Conservation (phyloP, 1,140 invertebrate genomes). For the Pseudomyrmex dendroicus region DNA sequence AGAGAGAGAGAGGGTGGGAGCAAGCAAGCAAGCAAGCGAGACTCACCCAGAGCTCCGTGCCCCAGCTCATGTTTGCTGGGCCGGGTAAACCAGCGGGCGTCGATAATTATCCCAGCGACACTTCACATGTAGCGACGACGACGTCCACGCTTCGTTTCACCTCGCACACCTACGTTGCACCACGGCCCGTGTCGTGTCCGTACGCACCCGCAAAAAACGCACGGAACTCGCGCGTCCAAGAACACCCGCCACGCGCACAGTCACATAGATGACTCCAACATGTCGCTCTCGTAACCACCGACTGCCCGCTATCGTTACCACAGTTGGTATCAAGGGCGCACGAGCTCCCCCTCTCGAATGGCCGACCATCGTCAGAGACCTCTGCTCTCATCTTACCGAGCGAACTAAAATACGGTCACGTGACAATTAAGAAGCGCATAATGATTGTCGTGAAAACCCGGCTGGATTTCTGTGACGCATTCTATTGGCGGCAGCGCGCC, state of each 20-base stretch:
- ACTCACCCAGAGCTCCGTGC: constrained; percentile 87
- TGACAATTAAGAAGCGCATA: too few species aligned
- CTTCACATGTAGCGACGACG: constrained; percentile 78
- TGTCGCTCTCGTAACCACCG: constrained; percentile 81
- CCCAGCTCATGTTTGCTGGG: constrained; percentile 86
- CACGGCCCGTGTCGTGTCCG: constrained; percentile 62
- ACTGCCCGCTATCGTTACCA: constrained; percentile 60
- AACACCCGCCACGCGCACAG: constrained; percentile 70
- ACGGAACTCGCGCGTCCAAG: constrained; percentile 74
- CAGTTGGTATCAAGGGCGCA: neutral
- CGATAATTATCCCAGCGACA: constrained; percentile 69
- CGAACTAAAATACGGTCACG: too few species aligned
- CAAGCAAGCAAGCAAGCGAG: neutral
- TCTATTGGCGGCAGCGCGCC: too few species aligned
- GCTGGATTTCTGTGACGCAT: too few species aligned
- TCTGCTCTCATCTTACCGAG: too few species aligned
- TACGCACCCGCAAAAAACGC: constrained; percentile 59
- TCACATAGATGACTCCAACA: constrained; percentile 78
- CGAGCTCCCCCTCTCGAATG: too few species aligned
- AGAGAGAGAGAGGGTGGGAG: constrained; percentile 32
- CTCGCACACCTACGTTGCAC: constrained; percentile 43
- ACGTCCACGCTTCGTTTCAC: neutral
- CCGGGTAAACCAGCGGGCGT: constrained; percentile 75
- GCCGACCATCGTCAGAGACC: constrained; percentile 71
- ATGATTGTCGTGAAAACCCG: too few species aligned